A percentile compares a stretch with the other conserved stretches of the same genome.
These are phyloP conservation scores for Orchestia grillus DNA, from an alignment of 1,140 invertebrate genomes.

Conservation along the genomic window DNA sequence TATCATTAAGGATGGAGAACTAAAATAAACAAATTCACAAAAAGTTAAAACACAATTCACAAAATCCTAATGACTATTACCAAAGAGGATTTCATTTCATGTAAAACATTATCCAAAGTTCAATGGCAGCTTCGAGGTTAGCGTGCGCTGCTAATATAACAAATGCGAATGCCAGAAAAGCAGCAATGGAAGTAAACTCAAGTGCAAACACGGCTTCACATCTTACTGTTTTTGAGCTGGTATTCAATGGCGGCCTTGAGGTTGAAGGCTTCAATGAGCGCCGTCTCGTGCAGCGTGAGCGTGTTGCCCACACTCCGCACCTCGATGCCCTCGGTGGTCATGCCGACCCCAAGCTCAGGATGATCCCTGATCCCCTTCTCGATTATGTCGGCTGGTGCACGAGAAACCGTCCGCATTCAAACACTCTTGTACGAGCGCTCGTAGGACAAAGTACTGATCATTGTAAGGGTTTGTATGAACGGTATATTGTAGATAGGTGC, in stretches of 20 bases:
- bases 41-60: background rate
- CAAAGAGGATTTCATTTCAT: background rate
- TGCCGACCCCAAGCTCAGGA: slow-evolving; percentile 96
- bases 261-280: slow-evolving; percentile 98
- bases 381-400: slow-evolving; percentile 88
- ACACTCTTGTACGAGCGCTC: too few species aligned
- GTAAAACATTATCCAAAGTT: background rate
- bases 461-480: too few species aligned
- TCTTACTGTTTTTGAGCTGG: slow-evolving; percentile 91
- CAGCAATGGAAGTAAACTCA: background rate
- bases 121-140: background rate
- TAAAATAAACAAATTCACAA: background rate
- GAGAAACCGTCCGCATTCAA: background rate
- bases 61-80: background rate
- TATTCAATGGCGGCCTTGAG: slow-evolving; percentile 99
- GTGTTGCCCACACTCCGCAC: slow-evolving; percentile 98
- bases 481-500: too few species aligned
- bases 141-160: background rate
- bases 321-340: slow-evolving; percentile 98
- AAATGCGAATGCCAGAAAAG: background rate
- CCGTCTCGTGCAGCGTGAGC: slow-evolving; percentile 94
- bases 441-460: too few species aligned
- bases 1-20: background rate
- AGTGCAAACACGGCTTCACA: background rate
- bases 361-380: slow-evolving; percentile 96